Evolutionary conservation across 2,797 vertebrate genomes (phyloP).

Genomic region (Scomberomorus guttatus): DNA sequence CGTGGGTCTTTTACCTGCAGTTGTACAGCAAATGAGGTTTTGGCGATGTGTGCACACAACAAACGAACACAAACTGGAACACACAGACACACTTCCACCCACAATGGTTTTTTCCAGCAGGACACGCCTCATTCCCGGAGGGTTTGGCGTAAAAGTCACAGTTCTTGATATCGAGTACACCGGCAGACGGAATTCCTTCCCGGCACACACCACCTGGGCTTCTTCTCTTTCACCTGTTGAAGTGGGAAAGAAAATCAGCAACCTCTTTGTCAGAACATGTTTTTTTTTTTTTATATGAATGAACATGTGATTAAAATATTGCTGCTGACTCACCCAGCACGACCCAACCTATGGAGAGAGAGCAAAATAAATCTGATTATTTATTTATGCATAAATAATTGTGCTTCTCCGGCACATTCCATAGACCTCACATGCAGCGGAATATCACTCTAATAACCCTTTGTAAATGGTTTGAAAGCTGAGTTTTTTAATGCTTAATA

Average conservation of each 20-base stretch:
- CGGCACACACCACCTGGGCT: slow-evolving; percentile 71
- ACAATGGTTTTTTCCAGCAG: slow-evolving; percentile 79
- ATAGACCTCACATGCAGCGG: neutral
- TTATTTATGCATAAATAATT: neutral
- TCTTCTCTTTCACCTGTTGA: slow-evolving; percentile 76
- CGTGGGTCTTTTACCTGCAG: slow-evolving; percentile 79
- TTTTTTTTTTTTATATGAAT: neutral
- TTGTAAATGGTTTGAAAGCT: too few relatives aligned
- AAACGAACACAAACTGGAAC: slow-evolving; percentile 11
- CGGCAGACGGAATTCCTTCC: slow-evolving; percentile 79
- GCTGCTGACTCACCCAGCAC: slow-evolving; percentile 60
- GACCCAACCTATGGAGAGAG: slow-evolving; percentile 60
- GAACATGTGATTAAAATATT: neutral
- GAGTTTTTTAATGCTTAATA: too few relatives aligned
- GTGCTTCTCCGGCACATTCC: neutral
- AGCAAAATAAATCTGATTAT: slow-evolving; percentile 27
- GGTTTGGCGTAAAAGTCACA: slow-evolving; percentile 76
- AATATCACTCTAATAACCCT: neutral
- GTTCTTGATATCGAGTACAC: slow-evolving; percentile 77
- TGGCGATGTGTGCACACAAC: neutral
- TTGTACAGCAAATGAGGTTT: slow-evolving; percentile 1
- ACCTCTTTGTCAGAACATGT: neutral
- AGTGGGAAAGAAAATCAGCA: neutral
- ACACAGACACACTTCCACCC: slow-evolving; percentile 17
- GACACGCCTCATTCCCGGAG: slow-evolving; percentile 58